Base-by-base conservation (phyloP, 1,140 invertebrate genomes). In the Lutraria rhynchaena region DNA sequence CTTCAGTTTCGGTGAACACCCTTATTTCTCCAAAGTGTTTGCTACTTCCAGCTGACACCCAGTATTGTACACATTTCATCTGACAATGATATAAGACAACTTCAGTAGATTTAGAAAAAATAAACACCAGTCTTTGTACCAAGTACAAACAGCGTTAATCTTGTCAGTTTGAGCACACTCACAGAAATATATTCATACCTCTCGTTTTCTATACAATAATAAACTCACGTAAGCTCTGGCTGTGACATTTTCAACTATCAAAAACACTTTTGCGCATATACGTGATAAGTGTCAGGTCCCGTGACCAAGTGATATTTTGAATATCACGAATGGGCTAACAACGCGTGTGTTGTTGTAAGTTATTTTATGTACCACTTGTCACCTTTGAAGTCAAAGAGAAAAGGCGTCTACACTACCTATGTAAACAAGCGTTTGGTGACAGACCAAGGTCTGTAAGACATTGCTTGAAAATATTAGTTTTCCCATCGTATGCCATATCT, bases 51-150 rank as follows among this genome's bases (percentile, higher is more conserved):
- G 37, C 7, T 7, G 0, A 1, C 3, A 5, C 35, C 60, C 60
- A 63, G 29, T 63, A 63, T 22, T 63, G 31, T 9, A 44, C 44
- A 35, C 60, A 63, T 22, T 63, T 63, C 13, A 37, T 44, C 60
- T 63, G 31, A 1, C 27, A 57, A 27, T 27, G 55, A 3, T 57
- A 3, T 46, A 46, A 11, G 9, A 46, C 19, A 46, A 11, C 9
- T 19, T 46, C 19, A 11, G 9, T 46, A 19, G 44, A 11, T 11
- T 11, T 9, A 11, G 9, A 9, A 46, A 46, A 46, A 9, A 11
- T 17, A n/a, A 5, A 7, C 19, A n/a, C 19, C 5, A 53, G 51
- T 9, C 4, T 9, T 5, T 3, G 19, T n/a, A 9, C 4, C 24
- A 7, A n/a, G 3, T 53, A 17, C 51, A 53, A 53, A 17, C 5